Percentiles rank a stretch among this genome's conserved stretches.
Evolutionary conservation across 2,888 invertebrate species (phyloP).

Genomic region (Nebria brevicollis): DNA sequence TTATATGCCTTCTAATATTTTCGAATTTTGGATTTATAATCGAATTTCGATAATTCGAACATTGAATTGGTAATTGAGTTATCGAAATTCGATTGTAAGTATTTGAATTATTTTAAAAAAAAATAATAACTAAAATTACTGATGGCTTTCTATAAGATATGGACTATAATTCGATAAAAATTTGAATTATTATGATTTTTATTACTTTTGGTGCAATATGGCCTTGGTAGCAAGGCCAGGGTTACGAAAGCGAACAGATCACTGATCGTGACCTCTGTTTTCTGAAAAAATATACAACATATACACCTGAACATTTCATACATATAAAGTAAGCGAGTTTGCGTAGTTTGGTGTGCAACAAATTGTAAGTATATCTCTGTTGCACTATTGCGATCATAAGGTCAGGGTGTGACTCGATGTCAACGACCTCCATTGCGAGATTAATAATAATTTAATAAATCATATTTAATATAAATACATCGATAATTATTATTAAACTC

Average conservation of each 20-base stretch:
- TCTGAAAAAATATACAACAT: background rate
- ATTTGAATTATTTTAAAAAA: too few relatives aligned
- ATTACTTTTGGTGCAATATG: background rate
- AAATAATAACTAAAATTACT: too few relatives aligned
- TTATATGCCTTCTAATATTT: background rate
- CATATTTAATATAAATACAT: background rate
- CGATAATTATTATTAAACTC: background rate
- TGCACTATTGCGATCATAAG: conserved; percentile 5
- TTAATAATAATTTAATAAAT: background rate
- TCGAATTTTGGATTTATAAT: background rate
- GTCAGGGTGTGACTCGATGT: conserved; percentile 18
- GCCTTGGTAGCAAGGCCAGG: too few relatives aligned
- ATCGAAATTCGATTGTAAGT: too few relatives aligned
- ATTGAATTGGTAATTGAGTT: too few relatives aligned
- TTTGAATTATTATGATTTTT: background rate
- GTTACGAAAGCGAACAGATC: too few relatives aligned
- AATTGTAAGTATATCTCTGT: background rate
- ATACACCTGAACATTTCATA: background rate
- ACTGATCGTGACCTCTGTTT: background rate
- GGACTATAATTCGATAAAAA: background rate
- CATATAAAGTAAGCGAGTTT: background rate
- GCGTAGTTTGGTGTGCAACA: background rate
- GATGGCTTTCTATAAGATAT: too few relatives aligned
- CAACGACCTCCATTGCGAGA: background rate
- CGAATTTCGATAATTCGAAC: background rate